Percentiles rank a stretch among this genome's conserved stretches.
Evolutionary conservation across 2,113 vertebrate species (phyloP).

Genomic region (Ivindomyrus marchei): DNA sequence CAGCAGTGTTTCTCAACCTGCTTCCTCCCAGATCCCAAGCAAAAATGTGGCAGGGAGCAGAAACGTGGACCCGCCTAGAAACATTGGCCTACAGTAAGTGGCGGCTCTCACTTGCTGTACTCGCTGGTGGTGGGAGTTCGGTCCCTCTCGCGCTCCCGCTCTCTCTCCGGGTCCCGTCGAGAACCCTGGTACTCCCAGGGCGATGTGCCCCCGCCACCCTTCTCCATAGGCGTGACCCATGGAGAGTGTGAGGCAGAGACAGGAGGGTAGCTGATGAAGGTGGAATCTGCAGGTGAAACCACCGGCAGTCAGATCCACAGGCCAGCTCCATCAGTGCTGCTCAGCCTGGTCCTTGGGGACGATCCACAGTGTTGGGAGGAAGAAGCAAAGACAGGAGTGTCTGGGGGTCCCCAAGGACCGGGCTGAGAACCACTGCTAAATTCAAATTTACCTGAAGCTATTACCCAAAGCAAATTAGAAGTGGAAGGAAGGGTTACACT

Average conservation of each 20-base stretch:
- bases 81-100: background rate
- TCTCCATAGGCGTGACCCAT: slow-evolving; percentile 54
- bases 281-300: slow-evolving; percentile 44
- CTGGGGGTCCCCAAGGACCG: background rate
- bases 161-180: slow-evolving; percentile 34
- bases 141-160: slow-evolving; percentile 39
- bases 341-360: background rate
- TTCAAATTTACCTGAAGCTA: background rate
- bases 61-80: background rate
- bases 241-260: slow-evolving; percentile 52
- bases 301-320: background rate
- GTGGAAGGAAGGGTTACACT: background rate
- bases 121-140: slow-evolving; percentile 46
- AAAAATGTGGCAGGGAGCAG: background rate
- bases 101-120: slow-evolving; percentile 37
- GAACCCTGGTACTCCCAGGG: slow-evolving; percentile 56
- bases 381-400: background rate
- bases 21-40: background rate
- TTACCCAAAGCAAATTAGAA: background rate
- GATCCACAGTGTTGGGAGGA: background rate
- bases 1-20: background rate
- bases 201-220: slow-evolving; percentile 39
- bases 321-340: background rate
- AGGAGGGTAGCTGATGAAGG: slow-evolving; percentile 56
- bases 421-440: background rate